Evolutionary conservation across 2,797 vertebrate genomes (phyloP).

Genomic region (Pachyuromys duprasi): DNA sequence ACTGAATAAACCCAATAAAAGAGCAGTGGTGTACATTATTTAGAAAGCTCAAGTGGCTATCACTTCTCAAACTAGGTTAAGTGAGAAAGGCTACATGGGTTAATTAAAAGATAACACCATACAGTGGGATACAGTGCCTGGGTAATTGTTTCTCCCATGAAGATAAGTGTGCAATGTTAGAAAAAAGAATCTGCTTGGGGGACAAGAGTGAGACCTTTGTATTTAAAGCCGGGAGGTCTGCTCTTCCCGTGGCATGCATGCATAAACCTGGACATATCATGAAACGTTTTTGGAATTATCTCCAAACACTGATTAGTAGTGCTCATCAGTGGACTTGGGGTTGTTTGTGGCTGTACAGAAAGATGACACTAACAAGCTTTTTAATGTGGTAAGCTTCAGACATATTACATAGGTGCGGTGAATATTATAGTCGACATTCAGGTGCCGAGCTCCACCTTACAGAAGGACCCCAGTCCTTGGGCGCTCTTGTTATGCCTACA

Average conservation of each 20-base stretch:
- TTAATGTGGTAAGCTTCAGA: conserved; percentile 7
- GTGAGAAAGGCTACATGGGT: conserved; percentile 81
- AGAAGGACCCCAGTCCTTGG: neutral
- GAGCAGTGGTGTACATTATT: conserved; percentile 20
- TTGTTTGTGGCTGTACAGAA: conserved; percentile 26
- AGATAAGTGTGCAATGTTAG: conserved; percentile 76
- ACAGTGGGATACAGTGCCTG: conserved; percentile 80
- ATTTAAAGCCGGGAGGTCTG: conserved; percentile 55
- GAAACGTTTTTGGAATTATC: conserved; percentile 24
- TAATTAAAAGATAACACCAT: conserved; percentile 88
- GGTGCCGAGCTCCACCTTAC: neutral
- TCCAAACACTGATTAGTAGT: neutral
- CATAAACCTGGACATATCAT: neutral
- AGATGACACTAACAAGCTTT: neutral
- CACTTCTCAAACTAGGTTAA: conserved; percentile 77
- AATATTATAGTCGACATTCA: accelerated
- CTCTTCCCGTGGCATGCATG: neutral
- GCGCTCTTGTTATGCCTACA: neutral
- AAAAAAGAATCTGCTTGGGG: conserved; percentile 10
- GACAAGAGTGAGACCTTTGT: conserved; percentile 68
- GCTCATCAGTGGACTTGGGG: neutral
- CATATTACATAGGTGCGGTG: neutral
- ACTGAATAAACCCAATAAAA: conserved; percentile 64
- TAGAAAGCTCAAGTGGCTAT: conserved; percentile 66
- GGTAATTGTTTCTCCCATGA: conserved; percentile 79